Conservation (phyloP, 35 echinoderm and acorn worm species). For the Patiria miniata region DNA sequence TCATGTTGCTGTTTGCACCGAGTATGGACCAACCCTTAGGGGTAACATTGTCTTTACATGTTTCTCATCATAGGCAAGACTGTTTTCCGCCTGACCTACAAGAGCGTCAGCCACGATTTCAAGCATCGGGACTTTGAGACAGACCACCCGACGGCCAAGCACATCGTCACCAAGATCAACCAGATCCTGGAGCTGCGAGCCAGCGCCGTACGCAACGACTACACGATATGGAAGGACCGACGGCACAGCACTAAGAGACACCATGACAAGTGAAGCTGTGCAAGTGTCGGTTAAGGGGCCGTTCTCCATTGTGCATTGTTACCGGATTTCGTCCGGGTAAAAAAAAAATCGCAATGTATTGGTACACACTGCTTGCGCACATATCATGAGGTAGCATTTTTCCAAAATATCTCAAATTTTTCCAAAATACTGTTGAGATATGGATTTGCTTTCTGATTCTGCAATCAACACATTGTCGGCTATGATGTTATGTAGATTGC, state of each 20-base stretch:
- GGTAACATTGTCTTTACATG: background rate
- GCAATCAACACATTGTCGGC: too few species aligned
- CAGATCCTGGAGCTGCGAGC: constrained; percentile 90
- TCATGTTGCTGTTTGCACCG: too few species aligned
- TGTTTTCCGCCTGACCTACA: constrained; percentile 85
- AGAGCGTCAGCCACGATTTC: constrained; percentile 77
- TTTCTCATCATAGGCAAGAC: constrained; percentile 70
- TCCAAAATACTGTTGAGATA: too few species aligned
- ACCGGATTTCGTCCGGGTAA: background rate
- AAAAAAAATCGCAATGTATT: background rate
- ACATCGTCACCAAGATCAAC: constrained; percentile 87
- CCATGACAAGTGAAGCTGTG: constrained; percentile 25
- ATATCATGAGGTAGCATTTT: background rate
- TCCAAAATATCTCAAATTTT: background rate
- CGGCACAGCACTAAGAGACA: constrained; percentile 62
- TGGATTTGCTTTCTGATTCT: too few species aligned
- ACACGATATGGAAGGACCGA: constrained; percentile 72
- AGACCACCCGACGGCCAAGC: constrained; percentile 56
- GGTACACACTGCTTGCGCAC: background rate
- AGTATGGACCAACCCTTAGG: too few species aligned
- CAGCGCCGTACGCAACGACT: constrained; percentile 89
- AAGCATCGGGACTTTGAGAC: constrained; percentile 98
- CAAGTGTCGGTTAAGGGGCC: too few species aligned
- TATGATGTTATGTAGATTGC: too few species aligned
- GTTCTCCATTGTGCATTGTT: too few species aligned